Conservation (phyloP, 2,888 invertebrate genomes). For the Mechanitis mazaeus region DNA sequence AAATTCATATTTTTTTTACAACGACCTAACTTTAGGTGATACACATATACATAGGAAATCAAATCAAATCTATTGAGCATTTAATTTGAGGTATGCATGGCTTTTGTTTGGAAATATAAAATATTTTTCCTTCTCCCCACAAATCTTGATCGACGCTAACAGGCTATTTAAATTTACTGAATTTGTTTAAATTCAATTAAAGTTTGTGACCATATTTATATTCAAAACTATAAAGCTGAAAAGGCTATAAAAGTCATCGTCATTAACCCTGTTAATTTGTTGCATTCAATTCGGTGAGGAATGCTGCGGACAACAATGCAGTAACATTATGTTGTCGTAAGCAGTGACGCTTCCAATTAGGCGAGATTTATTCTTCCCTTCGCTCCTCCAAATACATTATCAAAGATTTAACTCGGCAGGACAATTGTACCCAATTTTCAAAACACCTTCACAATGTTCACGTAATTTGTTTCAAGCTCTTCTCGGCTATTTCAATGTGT, state of each 20-base stretch:
- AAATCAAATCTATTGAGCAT: too few species aligned
- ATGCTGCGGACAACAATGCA: conserved; percentile 61
- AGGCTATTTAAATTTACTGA: neutral
- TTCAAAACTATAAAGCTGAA: conserved; percentile 12
- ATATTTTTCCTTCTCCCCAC: neutral
- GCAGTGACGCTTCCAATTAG: conserved; percentile 64
- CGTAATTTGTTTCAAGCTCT: conserved; percentile 67
- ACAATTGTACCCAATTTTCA: conserved; percentile 72
- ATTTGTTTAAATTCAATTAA: conserved; percentile 1
- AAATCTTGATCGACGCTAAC: neutral
- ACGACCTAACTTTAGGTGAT: too few species aligned
- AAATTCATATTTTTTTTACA: neutral
- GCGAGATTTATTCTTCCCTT: conserved; percentile 69
- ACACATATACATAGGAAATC: too few species aligned
- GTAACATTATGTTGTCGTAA: conserved; percentile 67
- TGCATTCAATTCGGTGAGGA: conserved; percentile 50
- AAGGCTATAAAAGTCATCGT: conserved; percentile 13
- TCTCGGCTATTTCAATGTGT: conserved; percentile 58
- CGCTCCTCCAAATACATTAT: conserved; percentile 64
- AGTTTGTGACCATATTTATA: conserved; percentile 4
- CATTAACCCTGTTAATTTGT: conserved; percentile 59
- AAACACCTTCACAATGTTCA: conserved; percentile 67
- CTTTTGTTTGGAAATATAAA: too few species aligned
- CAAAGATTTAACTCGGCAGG: conserved; percentile 66
- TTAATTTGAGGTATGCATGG: too few species aligned